These are phyloP conservation scores for Nothoprocta pentlandii DNA, from an alignment of 2,113 vertebrate genomes.

Conservation along the genomic window DNA sequence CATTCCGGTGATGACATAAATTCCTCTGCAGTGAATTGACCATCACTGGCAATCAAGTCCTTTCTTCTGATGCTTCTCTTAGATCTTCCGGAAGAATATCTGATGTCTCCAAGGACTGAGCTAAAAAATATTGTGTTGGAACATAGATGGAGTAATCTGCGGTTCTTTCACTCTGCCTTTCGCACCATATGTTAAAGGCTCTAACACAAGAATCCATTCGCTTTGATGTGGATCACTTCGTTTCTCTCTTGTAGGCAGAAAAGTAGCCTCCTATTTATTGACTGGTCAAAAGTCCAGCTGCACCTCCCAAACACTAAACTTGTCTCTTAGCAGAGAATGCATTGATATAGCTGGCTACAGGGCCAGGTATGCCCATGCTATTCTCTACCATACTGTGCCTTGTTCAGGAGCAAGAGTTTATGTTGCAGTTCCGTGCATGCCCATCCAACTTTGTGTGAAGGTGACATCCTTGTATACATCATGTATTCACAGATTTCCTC, in stretches of 20 bases:
- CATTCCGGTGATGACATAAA: background rate
- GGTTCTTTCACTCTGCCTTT: background rate
- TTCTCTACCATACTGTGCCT: background rate
- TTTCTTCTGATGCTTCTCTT: slow-evolving; percentile 1
- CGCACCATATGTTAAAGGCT: background rate
- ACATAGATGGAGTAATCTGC: background rate
- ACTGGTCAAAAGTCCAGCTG: slow-evolving; percentile 14
- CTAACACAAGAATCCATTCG: background rate
- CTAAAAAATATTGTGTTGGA: background rate
- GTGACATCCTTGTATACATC: background rate
- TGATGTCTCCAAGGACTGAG: background rate
- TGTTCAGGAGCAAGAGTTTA: background rate
- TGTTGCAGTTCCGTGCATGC: accelerated
- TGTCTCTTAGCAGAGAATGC: background rate
- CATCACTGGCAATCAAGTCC: background rate
- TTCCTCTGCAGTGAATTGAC: background rate
- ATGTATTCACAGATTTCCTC: background rate
- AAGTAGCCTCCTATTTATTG: background rate
- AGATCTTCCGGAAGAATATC: background rate
- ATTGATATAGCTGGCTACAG: background rate
- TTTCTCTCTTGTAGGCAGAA: slow-evolving; percentile 47
- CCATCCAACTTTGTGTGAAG: background rate
- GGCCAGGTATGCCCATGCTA: background rate
- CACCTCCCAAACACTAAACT: background rate
- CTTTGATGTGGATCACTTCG: background rate